Conservation (phyloP, 2,888 invertebrate genomes). For the Euclidia mi region DNA sequence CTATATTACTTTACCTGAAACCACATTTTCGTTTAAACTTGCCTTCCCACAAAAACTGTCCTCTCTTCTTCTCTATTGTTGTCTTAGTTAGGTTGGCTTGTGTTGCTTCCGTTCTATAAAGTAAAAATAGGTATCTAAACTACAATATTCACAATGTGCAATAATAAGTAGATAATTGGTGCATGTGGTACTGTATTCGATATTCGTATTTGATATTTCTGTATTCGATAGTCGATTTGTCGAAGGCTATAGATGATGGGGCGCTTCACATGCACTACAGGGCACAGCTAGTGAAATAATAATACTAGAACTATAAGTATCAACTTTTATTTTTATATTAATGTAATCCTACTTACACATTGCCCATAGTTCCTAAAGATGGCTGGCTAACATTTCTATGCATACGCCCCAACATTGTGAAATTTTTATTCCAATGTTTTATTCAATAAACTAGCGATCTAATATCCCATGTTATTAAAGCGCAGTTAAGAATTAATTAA, state of each 20-base stretch:
- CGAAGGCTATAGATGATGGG: no score
- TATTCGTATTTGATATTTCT: no score
- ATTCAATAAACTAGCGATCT: not conserved
- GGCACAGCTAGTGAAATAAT: no score
- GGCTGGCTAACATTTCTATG: constrained; percentile 76
- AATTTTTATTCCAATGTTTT: not conserved
- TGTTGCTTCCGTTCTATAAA: constrained; percentile 15
- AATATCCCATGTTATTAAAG: not conserved
- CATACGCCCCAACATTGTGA: constrained; percentile 41
- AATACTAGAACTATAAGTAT: no score
- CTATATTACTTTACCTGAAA: constrained; percentile 65
- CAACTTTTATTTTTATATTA: no score
- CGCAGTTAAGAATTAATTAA: not conserved
- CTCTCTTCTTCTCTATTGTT: constrained; percentile 42
- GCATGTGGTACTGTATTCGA: no score
- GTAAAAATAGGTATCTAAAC: no score
- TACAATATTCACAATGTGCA: no score
- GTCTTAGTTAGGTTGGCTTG: constrained; percentile 15
- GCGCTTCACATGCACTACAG: no score
- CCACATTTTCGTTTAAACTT: constrained; percentile 50
- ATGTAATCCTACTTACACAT: constrained; percentile 54
- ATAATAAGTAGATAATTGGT: no score
- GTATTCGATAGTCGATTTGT: no score
- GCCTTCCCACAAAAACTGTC: constrained; percentile 72
- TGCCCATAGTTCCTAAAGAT: constrained; percentile 71